Evolutionary conservation across 2,888 invertebrate genomes (phyloP).

Genomic region (Agonopterix subpropinquella): DNA sequence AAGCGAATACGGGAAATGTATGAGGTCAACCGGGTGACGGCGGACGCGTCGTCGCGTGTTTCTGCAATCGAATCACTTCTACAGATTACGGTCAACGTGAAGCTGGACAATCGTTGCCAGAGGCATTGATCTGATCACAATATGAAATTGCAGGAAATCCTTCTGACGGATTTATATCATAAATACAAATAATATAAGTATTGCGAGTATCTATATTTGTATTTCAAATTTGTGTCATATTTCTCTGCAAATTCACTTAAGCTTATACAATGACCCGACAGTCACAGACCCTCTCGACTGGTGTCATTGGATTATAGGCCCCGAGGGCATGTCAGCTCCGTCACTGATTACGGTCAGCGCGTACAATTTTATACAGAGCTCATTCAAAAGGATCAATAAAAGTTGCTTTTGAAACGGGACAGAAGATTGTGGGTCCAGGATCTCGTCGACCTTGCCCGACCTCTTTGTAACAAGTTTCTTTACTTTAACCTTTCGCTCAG

Average conservation of each 20-base stretch:
- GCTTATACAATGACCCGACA: no score
- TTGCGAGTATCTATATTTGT: no score
- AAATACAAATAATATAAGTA: no score
- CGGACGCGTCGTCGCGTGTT: constrained; percentile 37
- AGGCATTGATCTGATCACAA: no score
- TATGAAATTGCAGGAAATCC: no score
- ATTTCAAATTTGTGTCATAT: no score
- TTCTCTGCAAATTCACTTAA: no score
- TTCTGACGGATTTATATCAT: no score
- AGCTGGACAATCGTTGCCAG: not conserved
- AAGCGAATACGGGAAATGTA: constrained; percentile 46
- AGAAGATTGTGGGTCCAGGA: constrained; percentile 23
- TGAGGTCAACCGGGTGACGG: constrained; percentile 54
- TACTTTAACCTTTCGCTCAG: constrained; percentile 30
- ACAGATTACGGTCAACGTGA: not conserved
- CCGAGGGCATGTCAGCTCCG: constrained; percentile 15
- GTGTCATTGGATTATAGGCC: no score
- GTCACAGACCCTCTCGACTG: no score
- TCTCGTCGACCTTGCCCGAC: constrained; percentile 16
- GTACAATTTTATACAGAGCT: constrained; percentile 52
- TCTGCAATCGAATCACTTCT: constrained; percentile 36
- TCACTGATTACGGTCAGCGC: constrained; percentile 56
- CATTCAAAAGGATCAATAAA: constrained; percentile 42
- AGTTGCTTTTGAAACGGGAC: constrained; percentile 41
- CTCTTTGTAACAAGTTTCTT: constrained; percentile 29